Evolutionary conservation across 2,797 vertebrate species (phyloP), one percentile per base, ranked within the genome.

Genomic region (Pipistrellus kuhlii): DNA sequence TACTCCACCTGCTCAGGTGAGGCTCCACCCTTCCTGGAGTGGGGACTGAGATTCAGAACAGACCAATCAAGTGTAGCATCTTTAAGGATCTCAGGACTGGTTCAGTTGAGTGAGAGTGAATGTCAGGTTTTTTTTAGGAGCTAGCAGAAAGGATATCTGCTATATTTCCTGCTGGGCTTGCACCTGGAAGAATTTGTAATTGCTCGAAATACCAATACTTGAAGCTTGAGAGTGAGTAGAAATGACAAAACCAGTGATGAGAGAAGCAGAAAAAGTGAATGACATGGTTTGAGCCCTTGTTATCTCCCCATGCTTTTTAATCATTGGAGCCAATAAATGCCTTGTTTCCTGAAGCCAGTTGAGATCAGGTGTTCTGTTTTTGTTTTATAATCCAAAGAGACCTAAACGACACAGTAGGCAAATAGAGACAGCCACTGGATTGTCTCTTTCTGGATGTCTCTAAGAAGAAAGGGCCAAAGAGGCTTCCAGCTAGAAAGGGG

Each of bases 331-430:
- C 72, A 81, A 81, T 48, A 87, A 91, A 68, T 72, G 44, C 59
- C 44, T 23, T 15, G 44, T 27, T 69, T 69, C 30, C 17, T 41
- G 85, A 62, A 59, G 66, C 48, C 64, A 88, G 14, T 5, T 93
- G 32, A 88, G 41, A 44, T 85, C 25, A 85, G 41, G 57, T 30
- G 95, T 78, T 86, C 73, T 66, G 76, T 72, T 89, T 84, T 76
- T 32, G 72, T 21, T 81, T 69, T 48, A 76, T 8, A 41, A 84
- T 55, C 35, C n/a, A 48, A 78, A 94, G 59, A 66, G 66, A 88
- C 71, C 81, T 93, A 93, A 83, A 90, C 72, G 32, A 41, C n/a
- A 93, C 1, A 95, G 27, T 21, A 92, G 87, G 44, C 88, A 86
- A 94, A 87, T 3, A 85, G 82, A 86, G 38, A 75, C 3, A 86